These are phyloP conservation scores for Meloidogyne exigua DNA, from an alignment of 1,140 invertebrate species.

Conservation along the genomic window DNA sequence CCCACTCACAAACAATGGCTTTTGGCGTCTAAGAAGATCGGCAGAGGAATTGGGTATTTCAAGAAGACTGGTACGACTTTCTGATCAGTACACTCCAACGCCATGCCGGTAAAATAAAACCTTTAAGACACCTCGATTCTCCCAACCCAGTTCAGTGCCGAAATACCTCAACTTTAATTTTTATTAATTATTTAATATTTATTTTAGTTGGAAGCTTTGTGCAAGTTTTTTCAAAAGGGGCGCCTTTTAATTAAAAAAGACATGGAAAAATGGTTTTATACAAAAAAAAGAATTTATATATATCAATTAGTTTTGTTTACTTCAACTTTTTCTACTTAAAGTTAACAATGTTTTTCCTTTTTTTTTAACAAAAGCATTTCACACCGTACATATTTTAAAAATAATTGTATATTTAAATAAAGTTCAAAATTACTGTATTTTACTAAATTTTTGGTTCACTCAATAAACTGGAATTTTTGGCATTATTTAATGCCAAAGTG, in stretches of 20 bases:
- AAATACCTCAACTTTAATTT: no score
- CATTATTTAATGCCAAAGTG: no score
- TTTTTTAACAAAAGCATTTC: no score
- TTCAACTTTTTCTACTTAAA: not conserved
- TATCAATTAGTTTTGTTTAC: not conserved
- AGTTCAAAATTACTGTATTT: no score
- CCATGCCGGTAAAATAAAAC: slow-evolving; percentile 4
- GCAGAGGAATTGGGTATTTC: not conserved
- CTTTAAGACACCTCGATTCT: no score
- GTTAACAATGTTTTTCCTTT: not conserved
- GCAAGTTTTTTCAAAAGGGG: slow-evolving; percentile 15
- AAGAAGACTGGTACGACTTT: slow-evolving; percentile 5
- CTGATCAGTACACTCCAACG: slow-evolving; percentile 24
- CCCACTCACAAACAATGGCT: not conserved
- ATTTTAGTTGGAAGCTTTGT: slow-evolving; percentile 22
- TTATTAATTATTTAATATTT: not conserved
- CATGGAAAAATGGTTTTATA: not conserved
- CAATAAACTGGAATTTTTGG: no score
- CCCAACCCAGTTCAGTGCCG: no score
- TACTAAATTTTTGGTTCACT: no score
- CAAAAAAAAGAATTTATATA: not conserved
- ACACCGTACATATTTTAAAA: no score
- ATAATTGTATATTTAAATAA: no score
- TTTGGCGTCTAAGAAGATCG: not conserved
- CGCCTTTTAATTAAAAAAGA: not conserved